These are phyloP conservation scores for Coregonus ussuriensis DNA, from an alignment of 2,797 vertebrate genomes.

Conservation along the genomic window DNA sequence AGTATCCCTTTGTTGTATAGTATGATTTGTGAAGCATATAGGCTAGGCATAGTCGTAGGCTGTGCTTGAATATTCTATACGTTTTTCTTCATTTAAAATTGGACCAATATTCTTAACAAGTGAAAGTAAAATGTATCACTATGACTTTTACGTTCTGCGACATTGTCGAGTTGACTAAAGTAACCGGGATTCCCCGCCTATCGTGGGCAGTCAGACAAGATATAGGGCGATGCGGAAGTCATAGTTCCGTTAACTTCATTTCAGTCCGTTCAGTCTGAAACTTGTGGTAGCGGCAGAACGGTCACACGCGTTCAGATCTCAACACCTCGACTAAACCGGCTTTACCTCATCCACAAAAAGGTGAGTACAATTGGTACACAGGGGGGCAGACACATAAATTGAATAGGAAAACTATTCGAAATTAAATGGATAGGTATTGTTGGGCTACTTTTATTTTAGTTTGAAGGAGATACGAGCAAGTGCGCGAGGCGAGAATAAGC, in stretches of 20 bases:
- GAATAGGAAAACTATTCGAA: not conserved
- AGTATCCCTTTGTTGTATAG: no score
- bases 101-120: no score
- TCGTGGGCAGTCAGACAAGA: conserved; percentile 33
- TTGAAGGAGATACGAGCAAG: no score
- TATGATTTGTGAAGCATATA: no score
- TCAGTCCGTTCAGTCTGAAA: conserved; percentile 24
- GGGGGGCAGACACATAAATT: not conserved
- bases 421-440: not conserved
- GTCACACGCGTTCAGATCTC: conserved; percentile 38
- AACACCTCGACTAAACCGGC: conserved; percentile 46
- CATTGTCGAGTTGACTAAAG: no score
- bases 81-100: no score
- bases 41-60: no score
- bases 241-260: conserved; percentile 58
- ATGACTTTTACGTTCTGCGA: no score
- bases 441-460: not conserved
- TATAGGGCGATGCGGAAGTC: conserved; percentile 66
- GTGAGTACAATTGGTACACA: conserved; percentile 38
- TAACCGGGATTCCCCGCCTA: conserved; percentile 40
- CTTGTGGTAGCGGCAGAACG: conserved; percentile 52
- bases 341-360: conserved; percentile 40
- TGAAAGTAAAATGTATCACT: no score
- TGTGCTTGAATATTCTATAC: no score
- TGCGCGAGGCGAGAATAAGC: not conserved